Evolutionary conservation across 2,113 vertebrate species (phyloP), one percentile per base, ranked within the genome.

Genomic region (Halcyon malimbica): DNA sequence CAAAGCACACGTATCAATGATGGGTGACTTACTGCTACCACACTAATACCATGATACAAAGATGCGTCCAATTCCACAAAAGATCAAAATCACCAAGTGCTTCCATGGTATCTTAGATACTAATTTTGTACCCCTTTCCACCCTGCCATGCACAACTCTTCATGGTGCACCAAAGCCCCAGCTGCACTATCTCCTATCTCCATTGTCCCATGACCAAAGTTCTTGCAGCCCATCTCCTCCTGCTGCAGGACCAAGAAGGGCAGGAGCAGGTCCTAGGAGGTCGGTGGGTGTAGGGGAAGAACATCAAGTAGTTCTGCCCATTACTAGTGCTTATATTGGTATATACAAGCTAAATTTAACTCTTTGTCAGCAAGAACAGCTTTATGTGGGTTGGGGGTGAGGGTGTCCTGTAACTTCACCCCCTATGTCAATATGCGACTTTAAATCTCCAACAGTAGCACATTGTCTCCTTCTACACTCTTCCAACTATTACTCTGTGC

Each of bases 271-370:
- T 44, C 23, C 26, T 24, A 17, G 16, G 31, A 35, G 13, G 19
- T 46, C 0, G 0, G 12, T 51, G 37, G 9, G 3, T 64, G 6
- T 64, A 7, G 6, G 17, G 23, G 5, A 78, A 82, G 50, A 46
- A 37, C 29, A 70, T 21, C 5, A 41, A 79, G 28, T 37, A 69
- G 65, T 50, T 91, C 35, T 83, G 35, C 15, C 29, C 11, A 42
- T 65, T 41, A 16, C 16, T 56, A 42, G 4, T 68, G 29, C 10
- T 84, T 50, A 9, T 13, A 44, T 26, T 64, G 69, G 5, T 35
- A 56, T 29, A 69, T n/a, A 53, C 19, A 75, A 78, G 28, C 15
- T 65, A 65, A 51, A 71, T 37, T 51, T 16, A 71, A 51, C 18
- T 39, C 19, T 73, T 17, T 20, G 9, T 71, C 42, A 44, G 14